Percentiles rank a stretch among this genome's conserved stretches.
Evolutionary conservation across 2,113 vertebrate species (phyloP).

Genomic region (Melanotaenia duboulayi): DNA sequence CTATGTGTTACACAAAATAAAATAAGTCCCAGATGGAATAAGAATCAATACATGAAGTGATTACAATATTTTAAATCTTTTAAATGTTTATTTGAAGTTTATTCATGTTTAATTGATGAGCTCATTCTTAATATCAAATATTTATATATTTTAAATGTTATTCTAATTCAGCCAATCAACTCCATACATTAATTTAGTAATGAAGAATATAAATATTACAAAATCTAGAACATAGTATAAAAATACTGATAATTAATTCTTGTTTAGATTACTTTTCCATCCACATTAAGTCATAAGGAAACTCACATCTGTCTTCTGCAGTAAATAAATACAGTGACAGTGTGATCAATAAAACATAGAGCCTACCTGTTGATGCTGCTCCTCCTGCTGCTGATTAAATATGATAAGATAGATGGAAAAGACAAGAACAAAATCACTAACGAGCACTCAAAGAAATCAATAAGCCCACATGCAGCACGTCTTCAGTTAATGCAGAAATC

Average conservation of each 20-base stretch:
- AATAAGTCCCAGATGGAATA: neutral
- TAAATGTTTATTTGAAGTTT: neutral
- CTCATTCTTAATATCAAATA: neutral
- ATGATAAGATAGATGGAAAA: constrained; percentile 39
- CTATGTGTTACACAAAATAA: neutral
- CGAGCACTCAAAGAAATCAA: constrained; percentile 45
- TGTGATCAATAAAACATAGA: constrained; percentile 27
- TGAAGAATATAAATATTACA: no score
- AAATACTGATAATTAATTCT: neutral
- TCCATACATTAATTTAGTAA: neutral
- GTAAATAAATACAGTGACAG: constrained; percentile 25
- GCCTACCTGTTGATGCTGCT: constrained; percentile 71
- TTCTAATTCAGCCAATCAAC: neutral
- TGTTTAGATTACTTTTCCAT: neutral
- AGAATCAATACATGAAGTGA: neutral
- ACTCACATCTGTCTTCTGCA: constrained; percentile 8
- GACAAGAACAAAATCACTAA: constrained; percentile 47
- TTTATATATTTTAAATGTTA: neutral
- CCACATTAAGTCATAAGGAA: neutral
- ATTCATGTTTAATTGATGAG: neutral
- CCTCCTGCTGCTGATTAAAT: constrained; percentile 54
- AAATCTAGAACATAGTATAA: neutral
- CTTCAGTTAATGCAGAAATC: constrained; percentile 39
- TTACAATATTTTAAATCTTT: neutral
- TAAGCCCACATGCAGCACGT: constrained; percentile 32